Evolutionary conservation across 2,113 vertebrate species (phyloP).

Genomic region (Chauna torquata): DNA sequence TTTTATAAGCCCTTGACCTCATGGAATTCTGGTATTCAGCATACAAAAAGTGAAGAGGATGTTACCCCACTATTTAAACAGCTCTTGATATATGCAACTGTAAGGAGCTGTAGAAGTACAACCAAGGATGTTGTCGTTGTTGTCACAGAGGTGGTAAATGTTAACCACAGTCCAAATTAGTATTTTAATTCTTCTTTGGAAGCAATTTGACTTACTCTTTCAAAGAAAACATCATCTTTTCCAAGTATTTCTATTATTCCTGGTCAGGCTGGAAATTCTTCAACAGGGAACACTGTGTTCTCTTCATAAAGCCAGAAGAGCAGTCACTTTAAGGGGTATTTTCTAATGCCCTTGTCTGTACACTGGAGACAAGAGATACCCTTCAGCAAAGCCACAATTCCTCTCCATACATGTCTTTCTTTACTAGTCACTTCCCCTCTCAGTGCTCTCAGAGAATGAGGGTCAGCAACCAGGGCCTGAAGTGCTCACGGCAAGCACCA

Average conservation of each 20-base stretch:
- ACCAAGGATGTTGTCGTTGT: neutral
- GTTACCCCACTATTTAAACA: neutral
- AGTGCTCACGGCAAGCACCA: neutral
- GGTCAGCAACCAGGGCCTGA: neutral
- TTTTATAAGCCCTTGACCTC: neutral
- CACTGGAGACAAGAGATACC: neutral
- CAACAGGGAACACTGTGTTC: neutral
- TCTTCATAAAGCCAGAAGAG: neutral
- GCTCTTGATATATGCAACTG: neutral
- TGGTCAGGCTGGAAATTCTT: neutral
- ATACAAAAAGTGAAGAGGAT: neutral
- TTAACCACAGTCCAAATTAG: neutral
- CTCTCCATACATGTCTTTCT: neutral
- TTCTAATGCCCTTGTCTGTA: neutral
- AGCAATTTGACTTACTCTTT: neutral
- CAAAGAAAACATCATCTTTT: neutral
- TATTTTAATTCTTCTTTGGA: conserved; percentile 10
- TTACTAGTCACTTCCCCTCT: neutral
- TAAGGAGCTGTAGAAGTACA: neutral
- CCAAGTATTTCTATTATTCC: conserved; percentile 14
- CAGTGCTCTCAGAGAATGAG: neutral
- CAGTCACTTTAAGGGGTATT: neutral
- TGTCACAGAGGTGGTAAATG: conserved; percentile 20
- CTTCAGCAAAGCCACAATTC: conserved; percentile 1
- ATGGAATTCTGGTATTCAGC: neutral